Evolutionary conservation across 2,888 invertebrate species (phyloP).

Genomic region (Anodontia alba): DNA sequence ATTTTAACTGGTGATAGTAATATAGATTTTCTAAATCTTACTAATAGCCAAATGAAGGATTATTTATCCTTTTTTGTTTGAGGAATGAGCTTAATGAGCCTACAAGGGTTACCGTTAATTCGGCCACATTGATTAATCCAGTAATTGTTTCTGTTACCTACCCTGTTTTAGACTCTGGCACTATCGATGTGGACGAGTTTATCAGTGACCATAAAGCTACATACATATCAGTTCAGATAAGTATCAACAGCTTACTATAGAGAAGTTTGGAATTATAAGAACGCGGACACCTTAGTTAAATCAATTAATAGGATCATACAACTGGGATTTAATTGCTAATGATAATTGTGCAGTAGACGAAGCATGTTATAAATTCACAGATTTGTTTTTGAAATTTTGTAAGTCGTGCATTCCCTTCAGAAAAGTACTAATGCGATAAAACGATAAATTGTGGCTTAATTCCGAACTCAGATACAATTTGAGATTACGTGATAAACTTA

Average conservation of each 20-base stretch:
- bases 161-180: not conserved
- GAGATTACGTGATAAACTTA: not conserved
- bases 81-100: not conserved
- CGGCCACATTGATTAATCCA: not conserved
- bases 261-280: conserved; percentile 6
- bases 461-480: not conserved
- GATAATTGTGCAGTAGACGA: not conserved
- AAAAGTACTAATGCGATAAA: not conserved
- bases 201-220: conserved; percentile 1
- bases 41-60: not conserved
- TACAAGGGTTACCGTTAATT: not conserved
- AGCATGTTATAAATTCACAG: not conserved
- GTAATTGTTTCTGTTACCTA: not conserved
- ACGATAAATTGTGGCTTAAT: conserved; percentile 1
- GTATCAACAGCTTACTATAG: not conserved
- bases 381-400: not conserved
- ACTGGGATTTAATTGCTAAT: not conserved
- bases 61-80: not conserved
- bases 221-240: not conserved
- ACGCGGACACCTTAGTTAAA: not conserved
- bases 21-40: not conserved
- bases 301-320: not conserved
- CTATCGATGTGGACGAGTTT: not conserved
- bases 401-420: not conserved
- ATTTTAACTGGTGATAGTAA: not conserved